A percentile compares a stretch with the other conserved stretches of the same genome.
Evolutionary conservation across 2,797 vertebrate species (phyloP).

Genomic region (Numenius phaeopus): DNA sequence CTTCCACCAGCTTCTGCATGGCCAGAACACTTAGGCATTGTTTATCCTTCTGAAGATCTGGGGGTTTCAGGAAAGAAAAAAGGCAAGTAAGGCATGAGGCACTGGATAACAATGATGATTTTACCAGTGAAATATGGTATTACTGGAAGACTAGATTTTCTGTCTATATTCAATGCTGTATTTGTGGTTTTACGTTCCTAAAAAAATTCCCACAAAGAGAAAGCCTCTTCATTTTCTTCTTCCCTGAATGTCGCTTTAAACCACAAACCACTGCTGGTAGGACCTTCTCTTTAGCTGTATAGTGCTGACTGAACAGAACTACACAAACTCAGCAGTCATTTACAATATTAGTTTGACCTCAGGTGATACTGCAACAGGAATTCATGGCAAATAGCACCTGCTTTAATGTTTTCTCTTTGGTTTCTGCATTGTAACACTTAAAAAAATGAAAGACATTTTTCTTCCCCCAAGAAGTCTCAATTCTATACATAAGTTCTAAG

Average conservation of each 20-base stretch:
- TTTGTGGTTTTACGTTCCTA: not conserved
- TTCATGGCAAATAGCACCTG: not conserved
- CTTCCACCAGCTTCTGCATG: not conserved
- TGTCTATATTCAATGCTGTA: not conserved
- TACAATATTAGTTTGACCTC: not conserved
- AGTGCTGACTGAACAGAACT: not conserved
- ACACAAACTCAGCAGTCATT: not conserved
- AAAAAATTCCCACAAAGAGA: not conserved
- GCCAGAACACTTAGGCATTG: not conserved
- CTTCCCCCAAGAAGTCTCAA: not conserved
- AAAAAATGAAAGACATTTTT: not conserved
- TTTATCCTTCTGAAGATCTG: not conserved
- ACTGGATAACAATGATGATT: not conserved
- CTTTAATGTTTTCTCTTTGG: not conserved
- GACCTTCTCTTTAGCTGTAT: not conserved
- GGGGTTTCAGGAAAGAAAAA: not conserved
- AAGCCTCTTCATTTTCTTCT: not conserved
- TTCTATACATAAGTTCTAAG: not conserved
- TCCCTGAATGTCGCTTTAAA: not conserved
- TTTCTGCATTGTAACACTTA: not conserved
- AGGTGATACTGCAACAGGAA: not conserved
- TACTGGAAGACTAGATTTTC: not conserved
- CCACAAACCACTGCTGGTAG: not conserved
- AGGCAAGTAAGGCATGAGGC: not conserved
- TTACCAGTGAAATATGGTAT: not conserved